Evolutionary conservation across 1,140 invertebrate species (phyloP), one percentile per base, ranked within the genome.

Genomic region (Hylaeus volcanicus): DNA sequence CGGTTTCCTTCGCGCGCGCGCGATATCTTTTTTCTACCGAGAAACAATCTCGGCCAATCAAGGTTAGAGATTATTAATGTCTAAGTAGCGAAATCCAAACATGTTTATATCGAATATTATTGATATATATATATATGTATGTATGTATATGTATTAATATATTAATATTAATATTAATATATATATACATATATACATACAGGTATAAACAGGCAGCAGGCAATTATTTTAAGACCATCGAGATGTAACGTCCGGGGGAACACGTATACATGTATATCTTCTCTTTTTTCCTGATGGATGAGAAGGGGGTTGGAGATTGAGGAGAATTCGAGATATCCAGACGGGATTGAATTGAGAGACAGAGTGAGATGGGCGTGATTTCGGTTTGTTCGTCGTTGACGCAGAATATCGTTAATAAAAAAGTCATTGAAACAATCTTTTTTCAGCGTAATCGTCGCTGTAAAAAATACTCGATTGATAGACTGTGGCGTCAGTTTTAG

Each of bases 181-280:
- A 71, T 43, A 58, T 41, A 14, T 43, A 70, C 79, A 12, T 86
- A 65, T 70, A 66, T 61, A 74, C 77, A 80, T 78, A 15, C 69
- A 78, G 63, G 68, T 86, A 90, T 89, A 89, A 90, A 91, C 92
- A 93, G 89, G 92, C 92, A 93, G 89, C 92, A 93, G 89, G 90
- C 92, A 93, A 88, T 92, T 91, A 88, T 88, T 87, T 64, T 65
- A 87, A 89, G 85, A 90, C 87, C 89, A 91, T 90, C 81, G 86
- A 90, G 87, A 89, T 84, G 73, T 82, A 85, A 79, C 79, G 81
- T 86, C 61, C 81, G 73, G 81, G 65, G 74, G 73, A 75, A 43
- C 60, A 83, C 68, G 60, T 55, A 82, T 72, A 76, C 76, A 76
- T 86, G 26, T 26, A 26, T 26, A 26, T 69, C n/a, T 61, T 43